Base-by-base conservation (phyloP, 2,113 vertebrate species). In the Peromyscus maniculatus region DNA sequence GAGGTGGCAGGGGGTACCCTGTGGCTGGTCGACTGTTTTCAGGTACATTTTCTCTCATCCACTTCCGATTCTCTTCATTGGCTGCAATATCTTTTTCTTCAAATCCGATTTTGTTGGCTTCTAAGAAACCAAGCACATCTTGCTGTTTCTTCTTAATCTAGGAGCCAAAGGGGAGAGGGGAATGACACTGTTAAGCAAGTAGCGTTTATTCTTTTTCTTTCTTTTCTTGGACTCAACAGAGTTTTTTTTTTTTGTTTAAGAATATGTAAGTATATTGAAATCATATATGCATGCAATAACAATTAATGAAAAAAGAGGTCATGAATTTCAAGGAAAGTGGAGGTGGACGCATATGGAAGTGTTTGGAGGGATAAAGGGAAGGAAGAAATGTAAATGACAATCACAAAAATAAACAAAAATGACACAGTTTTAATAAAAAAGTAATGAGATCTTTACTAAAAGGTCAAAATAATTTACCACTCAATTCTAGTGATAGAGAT, bases 71-170 rank as follows among this genome's bases (percentile, higher is more conserved):
- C 93, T 98, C 99, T 98, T 99, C 99, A 0, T 99, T 99, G 97
- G 99, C 99, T 0, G 99, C 99, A 6, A 99, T 99, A 97, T 99
- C 99, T 94, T 99, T 99, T 98, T 99, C 99, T 98, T 99, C 99
- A 95, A 99, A 99, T 74, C 99, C 99, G 3, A 99, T 99, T 98
- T 99, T 99, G 98, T 99, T 99, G 97, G 99, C 99, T 86, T 99
- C 99, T 96, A 99, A 98, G 98, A 99, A 99, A 55, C 99, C 99
- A 98, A 99, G 97, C 17, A 99, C 99, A 97, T 99, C 99, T 98
- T 99, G 99, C 97, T 99, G 99, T 98, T 99, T 99, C 98, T 99
- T 99, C 98, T 99, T 99, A 97, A 99, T 99, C 99, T 99, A 98
- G 93, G 86, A 75, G 33, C 94, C 92, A 96, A 97, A 79, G 7